Base-by-base conservation (phyloP, 2,113 vertebrate species). In the Columba janthina region DNA sequence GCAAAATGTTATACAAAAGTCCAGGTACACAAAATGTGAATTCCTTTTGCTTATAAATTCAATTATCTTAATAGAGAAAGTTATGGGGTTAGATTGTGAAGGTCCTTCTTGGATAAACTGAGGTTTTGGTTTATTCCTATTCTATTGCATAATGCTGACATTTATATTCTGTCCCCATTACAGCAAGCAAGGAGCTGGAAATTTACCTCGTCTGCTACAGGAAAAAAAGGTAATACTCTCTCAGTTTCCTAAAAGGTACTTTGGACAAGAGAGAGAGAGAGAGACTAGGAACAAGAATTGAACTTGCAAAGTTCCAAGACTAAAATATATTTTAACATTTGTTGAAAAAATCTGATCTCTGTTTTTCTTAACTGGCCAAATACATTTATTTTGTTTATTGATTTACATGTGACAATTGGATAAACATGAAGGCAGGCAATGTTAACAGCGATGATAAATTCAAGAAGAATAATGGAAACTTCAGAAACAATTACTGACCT, bases 211-310 rank as follows among this genome's bases (percentile, higher is more conserved):
- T 34, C 16, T 71, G 18, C 28, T 54, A 62, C 61, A 36, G 20
- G 2, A 12, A 53, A 18, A 50, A 21, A 60, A 57, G 2, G 0
- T 1, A 82, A 31, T 40, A 32, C 1, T 79, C 13, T 31, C 2
- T 75, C 56, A 67, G 3, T 42, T 5, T 82, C 4, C 46, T 78
- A 40, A 75, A 53, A 40, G 4, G 8, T 62, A 21, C 5, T 77
- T 36, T 50, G 25, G 54, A 26, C 29, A 70, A 76, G 16, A 89
- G 10, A 79, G 38, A 36, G 38, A 36, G 36, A 38, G 5, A 38
- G 29, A 24, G 6, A 36, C 15, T 4, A 50, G 16, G 16, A 80
- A 78, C 19, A 85, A 82, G 31, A 91, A 50, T 12, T n/a, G 61
- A 88, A 76, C 5, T 65, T 69, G 21, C 4, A 12, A 54, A 53